A percentile compares a stretch with the other conserved stretches of the same genome.
phyloP scores from a whole-genome alignment of 1,140 invertebrate species.

The Trichonephila inaurata region DNA sequence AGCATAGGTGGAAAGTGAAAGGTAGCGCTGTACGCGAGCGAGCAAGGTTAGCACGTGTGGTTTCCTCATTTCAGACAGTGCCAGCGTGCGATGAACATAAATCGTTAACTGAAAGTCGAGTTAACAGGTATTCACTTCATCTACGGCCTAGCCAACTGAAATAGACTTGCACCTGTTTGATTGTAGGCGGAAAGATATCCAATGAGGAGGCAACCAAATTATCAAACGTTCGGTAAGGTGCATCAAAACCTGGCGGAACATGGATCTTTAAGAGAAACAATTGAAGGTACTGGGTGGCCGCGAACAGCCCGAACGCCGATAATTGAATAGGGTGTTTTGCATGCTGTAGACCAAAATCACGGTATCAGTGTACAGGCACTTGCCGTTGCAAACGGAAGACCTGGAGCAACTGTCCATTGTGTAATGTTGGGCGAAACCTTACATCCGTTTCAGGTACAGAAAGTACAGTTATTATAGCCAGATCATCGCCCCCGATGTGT shows the following conservation, averaged over 20 bases:
- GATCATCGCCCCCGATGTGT: no score
- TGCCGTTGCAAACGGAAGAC: neutral
- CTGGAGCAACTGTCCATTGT: neutral
- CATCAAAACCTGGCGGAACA: neutral
- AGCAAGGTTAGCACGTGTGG: neutral
- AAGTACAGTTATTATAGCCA: no score
- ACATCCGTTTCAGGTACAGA: no score
- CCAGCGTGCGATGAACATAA: neutral
- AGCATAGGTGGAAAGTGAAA: neutral
- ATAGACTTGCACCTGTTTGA: neutral
- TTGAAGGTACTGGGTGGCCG: neutral
- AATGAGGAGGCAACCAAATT: neutral
- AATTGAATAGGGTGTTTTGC: neutral
- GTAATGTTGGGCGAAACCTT: no score
- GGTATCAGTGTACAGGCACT: neutral
- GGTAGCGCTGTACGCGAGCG: neutral
- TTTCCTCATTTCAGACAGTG: neutral
- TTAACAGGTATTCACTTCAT: neutral
- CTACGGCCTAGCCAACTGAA: neutral
- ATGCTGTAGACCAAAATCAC: neutral
- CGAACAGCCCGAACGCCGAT: neutral
- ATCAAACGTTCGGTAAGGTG: neutral
- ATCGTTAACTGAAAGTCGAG: neutral
- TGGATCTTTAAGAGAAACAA: neutral
- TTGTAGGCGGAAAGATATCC: slow-evolving; percentile 9